Evolutionary conservation across 2,888 invertebrate species (phyloP), one percentile per base, ranked within the genome.

Genomic region (Microplitis manilae): DNA sequence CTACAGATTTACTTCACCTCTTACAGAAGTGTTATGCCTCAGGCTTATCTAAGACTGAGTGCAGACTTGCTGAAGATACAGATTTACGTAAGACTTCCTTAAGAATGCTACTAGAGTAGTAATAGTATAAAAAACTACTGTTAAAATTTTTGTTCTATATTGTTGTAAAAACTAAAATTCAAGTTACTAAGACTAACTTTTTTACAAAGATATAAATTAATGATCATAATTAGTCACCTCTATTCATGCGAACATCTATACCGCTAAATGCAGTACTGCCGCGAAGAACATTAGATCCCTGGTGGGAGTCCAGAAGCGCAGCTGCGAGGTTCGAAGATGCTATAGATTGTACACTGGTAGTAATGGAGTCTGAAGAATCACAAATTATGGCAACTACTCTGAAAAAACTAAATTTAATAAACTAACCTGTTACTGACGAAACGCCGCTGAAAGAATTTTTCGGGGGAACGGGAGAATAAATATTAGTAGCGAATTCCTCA

Each of bases 401-500:
- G 17, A 20, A 59, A 60, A 6, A n/a, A 77, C 9, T 4, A 73
- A 69, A 67, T 39, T 59, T 13, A 6, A 17, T 62, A 70, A 64
- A 62, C 83, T 79, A 78, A 89, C 89, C 89, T 76, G 89, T 88
- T 41, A 89, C 88, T 1, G 89, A 90, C 30, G 90, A 90, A 65
- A 87, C 82, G 9, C 87, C 87, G 62, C 90, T 90, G 76, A 91
- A 92, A 1, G 92, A 91, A 84, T 91, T 91, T 4, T 91, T 88
- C n/a, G 91, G 91, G 77, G 93, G 92, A 80, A 93, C 91, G 0
- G 95, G 95, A 80, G 93, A 93, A 86, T 94, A 95, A 76, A 95
- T 93, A 84, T 94, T 92, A 13, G 94, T 93, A 76, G 94, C 93
- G 90, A 96, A 98, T 82, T 95, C 94, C 91, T 98, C 98, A 91